phyloP scores from a whole-genome alignment of 2,888 invertebrate genomes.

The Caenorhabditis japonica region DNA sequence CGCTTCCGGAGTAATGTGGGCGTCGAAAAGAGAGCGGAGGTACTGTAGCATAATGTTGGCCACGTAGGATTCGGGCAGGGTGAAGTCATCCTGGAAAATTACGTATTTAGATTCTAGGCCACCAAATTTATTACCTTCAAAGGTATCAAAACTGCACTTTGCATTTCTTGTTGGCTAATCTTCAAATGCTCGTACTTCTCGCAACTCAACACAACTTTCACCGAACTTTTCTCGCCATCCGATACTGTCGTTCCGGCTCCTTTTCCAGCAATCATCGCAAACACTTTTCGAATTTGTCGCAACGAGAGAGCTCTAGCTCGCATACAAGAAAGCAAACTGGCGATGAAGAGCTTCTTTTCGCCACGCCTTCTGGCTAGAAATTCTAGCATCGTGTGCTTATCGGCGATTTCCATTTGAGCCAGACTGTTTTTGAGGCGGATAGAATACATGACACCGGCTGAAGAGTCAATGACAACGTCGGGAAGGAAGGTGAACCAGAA shows the following conservation, averaged over 20 bases:
- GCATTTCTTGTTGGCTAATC: slow-evolving; percentile 52
- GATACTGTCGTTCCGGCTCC: slow-evolving; percentile 4
- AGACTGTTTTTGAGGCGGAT: slow-evolving; percentile 36
- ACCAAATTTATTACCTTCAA: slow-evolving; percentile 40
- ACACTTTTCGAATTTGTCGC: slow-evolving; percentile 51
- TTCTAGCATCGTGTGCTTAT: slow-evolving; percentile 47
- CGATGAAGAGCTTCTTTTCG: slow-evolving; percentile 42
- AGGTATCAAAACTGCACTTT: slow-evolving; percentile 58
- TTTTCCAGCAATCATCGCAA: slow-evolving; percentile 14
- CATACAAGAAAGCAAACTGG: slow-evolving; percentile 29
- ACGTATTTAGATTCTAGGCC: neutral
- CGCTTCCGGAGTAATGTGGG: slow-evolving; percentile 37
- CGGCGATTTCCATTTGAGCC: slow-evolving; percentile 41
- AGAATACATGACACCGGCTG: slow-evolving; percentile 56
- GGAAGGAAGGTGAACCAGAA: slow-evolving; percentile 70
- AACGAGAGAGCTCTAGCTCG: slow-evolving; percentile 32
- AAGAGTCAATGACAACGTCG: slow-evolving; percentile 63
- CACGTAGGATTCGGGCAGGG: slow-evolving; percentile 48
- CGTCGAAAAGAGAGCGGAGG: slow-evolving; percentile 44
- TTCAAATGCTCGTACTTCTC: slow-evolving; percentile 29
- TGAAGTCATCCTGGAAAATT: slow-evolving; percentile 48
- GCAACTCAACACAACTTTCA: slow-evolving; percentile 28
- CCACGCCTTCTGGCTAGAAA: slow-evolving; percentile 45
- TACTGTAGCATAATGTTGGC: slow-evolving; percentile 59
- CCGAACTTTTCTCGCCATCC: neutral